These are phyloP conservation scores for Urosaurus nigricauda DNA, from an alignment of 2,797 vertebrate genomes.

Conservation along the genomic window DNA sequence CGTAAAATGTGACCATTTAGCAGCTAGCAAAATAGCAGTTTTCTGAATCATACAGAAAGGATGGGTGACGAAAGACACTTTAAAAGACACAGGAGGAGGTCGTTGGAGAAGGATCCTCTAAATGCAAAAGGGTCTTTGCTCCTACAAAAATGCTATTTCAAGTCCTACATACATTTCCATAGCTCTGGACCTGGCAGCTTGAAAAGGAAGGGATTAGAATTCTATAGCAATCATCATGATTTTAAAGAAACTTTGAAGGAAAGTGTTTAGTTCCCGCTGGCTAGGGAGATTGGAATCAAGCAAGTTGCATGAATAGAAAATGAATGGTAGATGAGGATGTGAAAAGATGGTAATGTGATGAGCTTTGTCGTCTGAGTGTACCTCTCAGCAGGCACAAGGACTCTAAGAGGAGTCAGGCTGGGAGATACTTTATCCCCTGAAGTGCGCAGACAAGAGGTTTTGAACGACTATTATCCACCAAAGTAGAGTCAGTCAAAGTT, in stretches of 20 bases:
- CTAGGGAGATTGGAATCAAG: constrained; percentile 70
- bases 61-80: not conserved
- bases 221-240: constrained; percentile 52
- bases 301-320: constrained; percentile 70
- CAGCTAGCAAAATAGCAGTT: not conserved
- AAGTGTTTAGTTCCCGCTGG: constrained; percentile 72
- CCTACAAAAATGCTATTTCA: constrained; percentile 44
- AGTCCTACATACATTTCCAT: constrained; percentile 45
- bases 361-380: constrained; percentile 56
- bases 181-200: constrained; percentile 55
- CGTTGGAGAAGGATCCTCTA: not conserved
- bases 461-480: constrained; percentile 44
- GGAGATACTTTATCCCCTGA: constrained; percentile 65
- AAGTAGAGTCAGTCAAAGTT: constrained; percentile 38
- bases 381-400: constrained; percentile 53
- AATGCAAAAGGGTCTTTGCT: not conserved
- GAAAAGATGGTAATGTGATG: constrained; percentile 65
- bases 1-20: not conserved
- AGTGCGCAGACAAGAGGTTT: constrained; percentile 56
- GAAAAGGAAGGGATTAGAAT: constrained; percentile 46
- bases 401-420: constrained; percentile 53
- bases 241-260: constrained; percentile 65
- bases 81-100: not conserved
- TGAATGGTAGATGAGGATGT: constrained; percentile 62
- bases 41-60: not conserved